Conservation (phyloP, 2,113 vertebrate species). For the Etheostoma spectabile region DNA sequence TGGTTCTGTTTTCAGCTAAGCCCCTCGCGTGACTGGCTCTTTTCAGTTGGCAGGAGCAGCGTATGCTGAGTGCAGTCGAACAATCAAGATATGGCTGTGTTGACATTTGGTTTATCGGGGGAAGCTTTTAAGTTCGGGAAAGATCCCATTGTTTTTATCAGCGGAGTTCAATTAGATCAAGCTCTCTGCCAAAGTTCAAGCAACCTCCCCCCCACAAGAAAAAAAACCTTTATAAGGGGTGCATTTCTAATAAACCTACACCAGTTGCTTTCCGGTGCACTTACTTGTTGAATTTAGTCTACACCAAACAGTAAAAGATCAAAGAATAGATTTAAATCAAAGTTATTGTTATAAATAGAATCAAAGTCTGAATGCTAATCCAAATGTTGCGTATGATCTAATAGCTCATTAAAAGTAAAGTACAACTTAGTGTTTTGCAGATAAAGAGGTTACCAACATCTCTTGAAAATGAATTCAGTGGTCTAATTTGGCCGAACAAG, state of each 20-base stretch:
- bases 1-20: constrained; percentile 82
- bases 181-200: constrained; percentile 26
- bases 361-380: not conserved
- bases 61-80: constrained; percentile 60
- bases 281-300: constrained; percentile 8
- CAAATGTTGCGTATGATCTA: not conserved
- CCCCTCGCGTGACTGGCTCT: constrained; percentile 73
- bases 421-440: constrained; percentile 15
- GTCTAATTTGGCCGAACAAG: constrained; percentile 24
- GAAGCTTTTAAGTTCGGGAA: constrained; percentile 70
- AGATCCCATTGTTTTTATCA: constrained; percentile 71
- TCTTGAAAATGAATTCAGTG: not conserved
- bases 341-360: not conserved
- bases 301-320: not conserved
- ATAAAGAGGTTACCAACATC: not conserved
- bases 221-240: not conserved
- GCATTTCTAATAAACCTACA: constrained; percentile 28
- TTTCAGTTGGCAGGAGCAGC: constrained; percentile 70
- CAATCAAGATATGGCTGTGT: constrained; percentile 70
- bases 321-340: constrained; percentile 16
- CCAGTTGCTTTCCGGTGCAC: not conserved
- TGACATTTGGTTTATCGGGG: constrained; percentile 75
- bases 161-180: constrained; percentile 52
- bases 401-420: constrained; percentile 4
- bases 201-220: not conserved